phyloP scores from a whole-genome alignment of 2,113 vertebrate genomes.

The Tetraodon nigroviridis region DNA sequence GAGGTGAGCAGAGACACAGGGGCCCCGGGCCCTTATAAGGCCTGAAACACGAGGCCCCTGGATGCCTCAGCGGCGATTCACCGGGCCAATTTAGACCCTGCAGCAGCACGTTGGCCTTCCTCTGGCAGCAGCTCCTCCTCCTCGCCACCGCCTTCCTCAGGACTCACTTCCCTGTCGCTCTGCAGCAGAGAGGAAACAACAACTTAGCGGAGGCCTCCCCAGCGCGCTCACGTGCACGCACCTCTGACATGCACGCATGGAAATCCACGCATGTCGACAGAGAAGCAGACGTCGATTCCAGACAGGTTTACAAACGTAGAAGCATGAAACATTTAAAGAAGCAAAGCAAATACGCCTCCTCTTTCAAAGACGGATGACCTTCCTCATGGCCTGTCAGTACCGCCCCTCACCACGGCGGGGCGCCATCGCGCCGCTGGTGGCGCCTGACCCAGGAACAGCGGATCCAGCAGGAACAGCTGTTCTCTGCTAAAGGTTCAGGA shows the following conservation, averaged over 20 bases:
- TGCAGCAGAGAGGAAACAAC: not conserved
- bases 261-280: no score
- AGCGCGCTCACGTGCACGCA: no score
- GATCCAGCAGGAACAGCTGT: no score
- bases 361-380: no score
- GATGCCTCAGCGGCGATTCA: constrained; percentile 67
- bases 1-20: constrained; percentile 47
- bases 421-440: constrained; percentile 7
- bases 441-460: no score
- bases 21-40: constrained; percentile 68
- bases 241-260: no score
- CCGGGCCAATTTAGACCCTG: constrained; percentile 71
- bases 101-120: constrained; percentile 63
- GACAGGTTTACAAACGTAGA: no score
- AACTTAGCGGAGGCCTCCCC: not conserved
- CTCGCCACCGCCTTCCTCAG: constrained; percentile 22
- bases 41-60: constrained; percentile 68
- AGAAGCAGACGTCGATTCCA: no score
- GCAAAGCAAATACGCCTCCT: no score
- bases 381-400: not conserved
- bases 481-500: not conserved
- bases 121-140: constrained; percentile 35
- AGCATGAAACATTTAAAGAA: no score
- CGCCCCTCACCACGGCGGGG: constrained; percentile 19
- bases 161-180: not conserved